These are phyloP conservation scores for Fringilla coelebs DNA, from an alignment of 2,797 vertebrate genomes.

Conservation along the genomic window DNA sequence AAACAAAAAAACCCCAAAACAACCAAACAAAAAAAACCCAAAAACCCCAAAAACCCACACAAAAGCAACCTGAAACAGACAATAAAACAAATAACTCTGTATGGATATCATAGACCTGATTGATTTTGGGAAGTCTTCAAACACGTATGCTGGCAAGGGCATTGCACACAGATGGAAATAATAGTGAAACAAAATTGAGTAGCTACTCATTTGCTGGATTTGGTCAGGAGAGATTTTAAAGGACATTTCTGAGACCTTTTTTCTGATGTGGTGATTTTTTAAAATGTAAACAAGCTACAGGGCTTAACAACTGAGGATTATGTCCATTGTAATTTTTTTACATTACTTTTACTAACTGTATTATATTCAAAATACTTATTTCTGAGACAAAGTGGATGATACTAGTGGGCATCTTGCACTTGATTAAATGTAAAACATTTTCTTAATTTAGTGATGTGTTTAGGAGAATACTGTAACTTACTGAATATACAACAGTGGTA, in stretches of 20 bases:
- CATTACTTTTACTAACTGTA: background rate
- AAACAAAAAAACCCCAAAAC: background rate
- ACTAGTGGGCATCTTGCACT: constrained; percentile 51
- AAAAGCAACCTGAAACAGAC: background rate
- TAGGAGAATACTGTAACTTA: constrained; percentile 52
- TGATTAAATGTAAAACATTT: constrained; percentile 58
- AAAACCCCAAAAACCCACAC: background rate
- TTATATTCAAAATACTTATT: constrained; percentile 49
- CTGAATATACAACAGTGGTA: constrained; percentile 42
- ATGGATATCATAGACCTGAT: background rate
- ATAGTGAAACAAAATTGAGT: background rate
- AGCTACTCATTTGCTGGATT: constrained; percentile 34
- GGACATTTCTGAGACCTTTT: background rate
- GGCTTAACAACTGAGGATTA: constrained; percentile 51
- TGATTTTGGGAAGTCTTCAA: background rate
- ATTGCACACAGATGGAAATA: background rate
- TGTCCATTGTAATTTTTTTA: constrained; percentile 42
- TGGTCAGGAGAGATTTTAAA: constrained; percentile 48
- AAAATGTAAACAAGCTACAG: constrained; percentile 37
- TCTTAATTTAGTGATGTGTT: constrained; percentile 60
- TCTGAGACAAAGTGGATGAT: constrained; percentile 31
- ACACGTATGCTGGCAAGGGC: background rate
- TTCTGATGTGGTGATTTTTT: background rate
- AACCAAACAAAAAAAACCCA: background rate
- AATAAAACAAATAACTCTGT: background rate